Percentiles rank a stretch among this genome's conserved stretches.
phyloP scores from a whole-genome alignment of 2,888 invertebrate genomes.

The Nemapogon koenigi region DNA sequence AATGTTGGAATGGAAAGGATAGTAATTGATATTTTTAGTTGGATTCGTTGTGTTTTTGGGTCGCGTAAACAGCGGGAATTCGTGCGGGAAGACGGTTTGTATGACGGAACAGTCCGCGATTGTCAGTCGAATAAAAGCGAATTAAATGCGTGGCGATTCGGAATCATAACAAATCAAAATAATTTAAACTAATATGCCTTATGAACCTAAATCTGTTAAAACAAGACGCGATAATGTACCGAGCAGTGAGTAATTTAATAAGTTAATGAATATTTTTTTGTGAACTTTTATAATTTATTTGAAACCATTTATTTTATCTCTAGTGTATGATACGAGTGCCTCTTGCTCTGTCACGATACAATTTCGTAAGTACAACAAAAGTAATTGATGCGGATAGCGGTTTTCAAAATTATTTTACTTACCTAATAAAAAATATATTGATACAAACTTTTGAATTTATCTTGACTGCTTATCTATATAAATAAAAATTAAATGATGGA shows the following conservation, averaged over 20 bases:
- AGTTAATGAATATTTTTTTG: constrained; percentile 3
- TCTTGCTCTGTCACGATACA: constrained; percentile 61
- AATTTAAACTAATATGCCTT: constrained; percentile 29
- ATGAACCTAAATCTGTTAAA: constrained; percentile 40
- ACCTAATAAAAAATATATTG: no score
- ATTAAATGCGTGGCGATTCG: neutral
- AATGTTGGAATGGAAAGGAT: constrained; percentile 29
- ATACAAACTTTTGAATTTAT: no score
- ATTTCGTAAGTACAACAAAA: constrained; percentile 62
- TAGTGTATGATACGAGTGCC: constrained; percentile 60
- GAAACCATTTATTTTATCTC: constrained; percentile 28
- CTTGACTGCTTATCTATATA: no score
- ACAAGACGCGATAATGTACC: constrained; percentile 53
- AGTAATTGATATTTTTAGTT: constrained; percentile 64
- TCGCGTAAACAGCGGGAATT: constrained; percentile 55
- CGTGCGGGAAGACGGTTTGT: constrained; percentile 47
- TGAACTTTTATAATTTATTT: constrained; percentile 2
- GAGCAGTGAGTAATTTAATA: constrained; percentile 45
- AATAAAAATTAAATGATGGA: no score
- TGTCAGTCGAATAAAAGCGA: constrained; percentile 31
- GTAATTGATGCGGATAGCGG: neutral
- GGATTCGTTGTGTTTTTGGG: constrained; percentile 55
- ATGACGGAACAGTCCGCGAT: constrained; percentile 47
- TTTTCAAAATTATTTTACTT: neutral
- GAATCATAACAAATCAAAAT: constrained; percentile 12